phyloP scores from a whole-genome alignment of 2,888 invertebrate species.

The Mylabris sibirica region DNA sequence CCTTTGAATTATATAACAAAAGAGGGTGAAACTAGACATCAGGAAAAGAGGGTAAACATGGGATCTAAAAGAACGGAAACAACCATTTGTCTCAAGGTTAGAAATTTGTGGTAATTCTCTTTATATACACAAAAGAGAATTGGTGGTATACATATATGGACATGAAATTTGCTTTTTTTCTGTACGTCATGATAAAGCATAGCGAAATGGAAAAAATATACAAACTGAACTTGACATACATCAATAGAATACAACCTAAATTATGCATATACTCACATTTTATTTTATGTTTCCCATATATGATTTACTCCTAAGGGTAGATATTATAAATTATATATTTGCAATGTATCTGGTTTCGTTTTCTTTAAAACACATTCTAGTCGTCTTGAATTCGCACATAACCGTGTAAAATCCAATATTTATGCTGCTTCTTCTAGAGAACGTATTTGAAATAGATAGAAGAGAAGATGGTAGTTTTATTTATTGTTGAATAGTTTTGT shows the following conservation, averaged over 20 bases:
- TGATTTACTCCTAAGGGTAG: slow-evolving; percentile 33
- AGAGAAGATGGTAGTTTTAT: slow-evolving; percentile 31
- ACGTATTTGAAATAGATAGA: slow-evolving; percentile 19
- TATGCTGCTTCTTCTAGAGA: slow-evolving; percentile 34
- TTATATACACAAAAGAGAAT: slow-evolving; percentile 28
- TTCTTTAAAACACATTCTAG: slow-evolving; percentile 28
- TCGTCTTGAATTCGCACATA: slow-evolving; percentile 33
- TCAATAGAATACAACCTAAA: slow-evolving; percentile 45
- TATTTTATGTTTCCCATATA: slow-evolving; percentile 37
- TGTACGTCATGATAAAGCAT: no score
- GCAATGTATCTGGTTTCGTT: slow-evolving; percentile 27
- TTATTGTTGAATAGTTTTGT: slow-evolving; percentile 36
- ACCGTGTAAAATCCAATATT: slow-evolving; percentile 37
- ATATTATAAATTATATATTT: slow-evolving; percentile 48
- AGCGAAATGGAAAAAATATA: slow-evolving; percentile 29
- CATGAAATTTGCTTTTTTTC: no score
- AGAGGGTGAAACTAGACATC: slow-evolving; percentile 24
- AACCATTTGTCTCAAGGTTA: slow-evolving; percentile 39
- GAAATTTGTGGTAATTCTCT: slow-evolving; percentile 25
- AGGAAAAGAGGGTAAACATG: slow-evolving; percentile 34
- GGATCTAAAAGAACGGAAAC: slow-evolving; percentile 33
- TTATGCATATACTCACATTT: slow-evolving; percentile 27
- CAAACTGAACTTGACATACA: slow-evolving; percentile 38
- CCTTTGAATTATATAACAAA: slow-evolving; percentile 14
- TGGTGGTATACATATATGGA: slow-evolving; percentile 16